phyloP scores from a whole-genome alignment of 1,140 invertebrate species.

The Heliconius congener region DNA sequence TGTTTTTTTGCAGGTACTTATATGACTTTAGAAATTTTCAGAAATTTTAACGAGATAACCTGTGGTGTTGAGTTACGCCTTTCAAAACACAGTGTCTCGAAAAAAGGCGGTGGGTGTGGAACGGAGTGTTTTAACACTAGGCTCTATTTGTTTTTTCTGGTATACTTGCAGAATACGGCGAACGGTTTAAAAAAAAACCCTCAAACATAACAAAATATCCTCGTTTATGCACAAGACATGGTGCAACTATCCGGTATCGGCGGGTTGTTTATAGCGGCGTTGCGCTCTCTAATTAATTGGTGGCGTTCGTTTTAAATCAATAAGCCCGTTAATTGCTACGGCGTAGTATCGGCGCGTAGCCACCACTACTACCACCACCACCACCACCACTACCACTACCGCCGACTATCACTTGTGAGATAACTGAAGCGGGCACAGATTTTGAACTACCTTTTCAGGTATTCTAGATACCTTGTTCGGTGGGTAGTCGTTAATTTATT shows the following conservation, averaged over 20 bases:
- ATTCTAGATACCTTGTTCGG: not conserved
- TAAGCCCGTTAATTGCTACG: slow-evolving; percentile 38
- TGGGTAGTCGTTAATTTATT: not conserved
- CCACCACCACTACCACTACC: not conserved
- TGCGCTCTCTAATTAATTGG: slow-evolving; percentile 46
- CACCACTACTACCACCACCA: not conserved
- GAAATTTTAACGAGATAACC: too few species aligned
- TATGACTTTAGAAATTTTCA: too few species aligned
- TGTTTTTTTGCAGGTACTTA: not conserved
- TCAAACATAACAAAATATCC: not conserved
- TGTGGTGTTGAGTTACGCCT: too few species aligned
- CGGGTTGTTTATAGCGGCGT: slow-evolving; percentile 43
- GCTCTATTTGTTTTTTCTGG: too few species aligned
- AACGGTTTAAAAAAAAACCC: too few species aligned
- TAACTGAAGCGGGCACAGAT: not conserved
- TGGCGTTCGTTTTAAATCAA: slow-evolving; percentile 47
- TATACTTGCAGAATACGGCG: too few species aligned
- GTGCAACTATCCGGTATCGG: not conserved
- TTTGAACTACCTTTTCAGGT: not conserved
- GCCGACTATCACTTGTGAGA: not conserved
- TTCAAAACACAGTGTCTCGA: too few species aligned
- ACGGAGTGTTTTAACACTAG: too few species aligned
- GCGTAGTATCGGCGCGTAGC: slow-evolving; percentile 34
- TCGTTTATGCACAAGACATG: not conserved
- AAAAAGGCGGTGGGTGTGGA: too few species aligned